Evolutionary conservation across 2,113 vertebrate genomes (phyloP).

Genomic region (Cyphomyrus plagiostoma): DNA sequence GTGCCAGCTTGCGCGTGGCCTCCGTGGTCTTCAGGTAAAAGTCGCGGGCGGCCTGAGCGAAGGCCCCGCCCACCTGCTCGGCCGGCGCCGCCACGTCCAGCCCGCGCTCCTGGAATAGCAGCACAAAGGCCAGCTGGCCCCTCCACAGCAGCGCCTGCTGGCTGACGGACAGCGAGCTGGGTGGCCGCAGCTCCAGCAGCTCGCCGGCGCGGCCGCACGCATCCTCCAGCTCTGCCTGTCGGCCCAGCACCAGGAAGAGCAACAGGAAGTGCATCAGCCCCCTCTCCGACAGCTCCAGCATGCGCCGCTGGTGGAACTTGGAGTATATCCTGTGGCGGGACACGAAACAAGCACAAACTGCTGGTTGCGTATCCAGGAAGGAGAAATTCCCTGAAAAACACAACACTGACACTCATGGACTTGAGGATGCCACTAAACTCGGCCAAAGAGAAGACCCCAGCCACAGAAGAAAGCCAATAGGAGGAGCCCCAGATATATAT

Average conservation of each 20-base stretch:
- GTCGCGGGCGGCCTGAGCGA: slow-evolving; percentile 77
- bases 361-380: neutral
- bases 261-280: slow-evolving; percentile 74
- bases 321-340: slow-evolving; percentile 79
- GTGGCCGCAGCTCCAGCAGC: slow-evolving; percentile 69
- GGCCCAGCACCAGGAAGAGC: slow-evolving; percentile 78
- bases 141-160: slow-evolving; percentile 78
- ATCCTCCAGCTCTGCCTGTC: slow-evolving; percentile 77
- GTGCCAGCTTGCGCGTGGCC: slow-evolving; percentile 65
- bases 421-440: neutral
- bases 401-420: neutral
- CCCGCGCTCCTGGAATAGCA: slow-evolving; percentile 80
- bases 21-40: slow-evolving; percentile 83
- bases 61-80: slow-evolving; percentile 68
- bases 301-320: slow-evolving; percentile 86
- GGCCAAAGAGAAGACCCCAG: neutral
- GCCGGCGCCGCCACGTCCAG: slow-evolving; percentile 77
- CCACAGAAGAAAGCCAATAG: neutral
- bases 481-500: neutral
- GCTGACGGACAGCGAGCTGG: slow-evolving; percentile 49
- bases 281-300: slow-evolving; percentile 83
- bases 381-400: neutral
- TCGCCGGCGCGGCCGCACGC: slow-evolving; percentile 71
- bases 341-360: neutral
- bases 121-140: slow-evolving; percentile 77